A percentile compares a stretch with the other conserved stretches of the same genome.
Conservation (phyloP, 2,113 vertebrate species). For the Promerops cafer region DNA sequence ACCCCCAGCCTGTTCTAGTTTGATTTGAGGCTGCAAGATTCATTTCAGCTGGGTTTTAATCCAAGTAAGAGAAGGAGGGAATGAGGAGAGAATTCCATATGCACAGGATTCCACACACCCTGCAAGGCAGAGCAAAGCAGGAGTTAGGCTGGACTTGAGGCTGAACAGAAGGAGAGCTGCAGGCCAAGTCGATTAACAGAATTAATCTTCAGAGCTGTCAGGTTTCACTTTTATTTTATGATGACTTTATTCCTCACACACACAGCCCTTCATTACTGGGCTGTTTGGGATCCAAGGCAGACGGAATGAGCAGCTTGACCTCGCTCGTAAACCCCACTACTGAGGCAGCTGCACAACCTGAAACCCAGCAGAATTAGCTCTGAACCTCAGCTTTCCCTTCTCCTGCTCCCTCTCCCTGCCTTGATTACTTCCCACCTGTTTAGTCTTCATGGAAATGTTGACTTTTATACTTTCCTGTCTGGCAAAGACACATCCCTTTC, state of each 20-base stretch:
- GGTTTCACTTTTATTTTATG: slow-evolving; percentile 17
- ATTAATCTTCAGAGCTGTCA: slow-evolving; percentile 54
- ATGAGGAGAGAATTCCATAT: background rate
- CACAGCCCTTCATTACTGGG: background rate
- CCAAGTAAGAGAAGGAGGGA: background rate
- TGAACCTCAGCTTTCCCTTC: background rate
- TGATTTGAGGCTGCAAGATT: background rate
- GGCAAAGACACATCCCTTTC: slow-evolving; percentile 9
- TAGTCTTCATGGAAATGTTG: slow-evolving; percentile 64
- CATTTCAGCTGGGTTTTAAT: background rate
- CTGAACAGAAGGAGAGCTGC: slow-evolving; percentile 37
- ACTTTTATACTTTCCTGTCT: slow-evolving; percentile 65
- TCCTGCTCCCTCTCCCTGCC: background rate
- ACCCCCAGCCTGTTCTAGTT: background rate
- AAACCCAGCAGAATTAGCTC: background rate
- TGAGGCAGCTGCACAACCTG: slow-evolving; percentile 24
- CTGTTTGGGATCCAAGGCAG: slow-evolving; percentile 49
- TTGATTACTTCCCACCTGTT: slow-evolving; percentile 56
- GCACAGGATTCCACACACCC: background rate
- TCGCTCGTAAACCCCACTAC: background rate
- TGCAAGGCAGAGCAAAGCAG: background rate
- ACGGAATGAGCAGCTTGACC: background rate
- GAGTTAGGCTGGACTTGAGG: background rate
- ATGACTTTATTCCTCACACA: background rate
- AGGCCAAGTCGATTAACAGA: slow-evolving; percentile 3